These are phyloP conservation scores for Mythimna impura DNA, from an alignment of 2,888 invertebrate genomes.

Conservation along the genomic window DNA sequence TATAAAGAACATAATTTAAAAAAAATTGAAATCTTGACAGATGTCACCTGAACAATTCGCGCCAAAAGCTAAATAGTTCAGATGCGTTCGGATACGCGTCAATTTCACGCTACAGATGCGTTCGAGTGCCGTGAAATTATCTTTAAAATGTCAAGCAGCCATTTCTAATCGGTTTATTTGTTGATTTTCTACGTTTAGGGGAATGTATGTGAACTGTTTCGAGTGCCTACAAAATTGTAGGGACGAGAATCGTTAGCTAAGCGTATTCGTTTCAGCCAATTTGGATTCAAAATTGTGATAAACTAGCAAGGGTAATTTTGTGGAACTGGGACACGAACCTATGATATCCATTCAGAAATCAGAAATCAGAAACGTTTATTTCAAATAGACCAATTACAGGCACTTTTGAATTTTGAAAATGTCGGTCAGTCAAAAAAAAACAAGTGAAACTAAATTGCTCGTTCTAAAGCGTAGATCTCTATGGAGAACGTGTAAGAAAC, in stretches of 20 bases:
- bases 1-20: not conserved
- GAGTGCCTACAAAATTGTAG: constrained; percentile 22
- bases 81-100: constrained; percentile 67
- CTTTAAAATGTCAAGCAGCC: constrained; percentile 74
- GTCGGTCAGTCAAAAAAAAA: too few relatives aligned
- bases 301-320: not conserved
- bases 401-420: too few relatives aligned
- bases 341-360: not conserved
- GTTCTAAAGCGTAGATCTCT: too few relatives aligned
- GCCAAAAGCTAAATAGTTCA: constrained; percentile 63
- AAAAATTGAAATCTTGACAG: constrained; percentile 52
- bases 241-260: not conserved
- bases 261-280: constrained; percentile 27
- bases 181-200: constrained; percentile 56
- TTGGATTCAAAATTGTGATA: constrained; percentile 14
- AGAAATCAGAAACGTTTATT: too few relatives aligned
- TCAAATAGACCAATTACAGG: too few relatives aligned
- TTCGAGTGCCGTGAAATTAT: constrained; percentile 76
- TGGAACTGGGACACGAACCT: not conserved
- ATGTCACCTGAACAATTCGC: constrained; percentile 66
- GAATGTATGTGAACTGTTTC: constrained; percentile 50
- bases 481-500: too few relatives aligned
- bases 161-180: constrained; percentile 73
- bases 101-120: constrained; percentile 83
- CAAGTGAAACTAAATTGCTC: too few relatives aligned